Base-by-base conservation (phyloP, 2,113 vertebrate species). In the Pundamilia nyererei region DNA sequence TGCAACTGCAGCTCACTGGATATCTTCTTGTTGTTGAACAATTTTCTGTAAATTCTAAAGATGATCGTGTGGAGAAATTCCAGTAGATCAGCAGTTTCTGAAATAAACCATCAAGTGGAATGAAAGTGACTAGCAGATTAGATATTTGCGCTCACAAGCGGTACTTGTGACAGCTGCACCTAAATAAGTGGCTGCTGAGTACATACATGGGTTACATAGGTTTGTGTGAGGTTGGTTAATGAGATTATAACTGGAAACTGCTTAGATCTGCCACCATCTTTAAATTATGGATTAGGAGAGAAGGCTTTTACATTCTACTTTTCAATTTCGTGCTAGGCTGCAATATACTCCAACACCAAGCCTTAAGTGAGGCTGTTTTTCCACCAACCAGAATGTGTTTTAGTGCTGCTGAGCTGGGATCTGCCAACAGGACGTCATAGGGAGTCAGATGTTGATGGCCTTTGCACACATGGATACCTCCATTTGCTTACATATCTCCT, bases 301-400 rank as follows among this genome's bases (percentile, higher is more conserved):
- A 72, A 14, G 2, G 38, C 21, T 11, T 29, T 75, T 26, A 75
- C 24, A 12, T 47, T 75, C 40, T 47, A 47, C 14, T 17, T 26
- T 49, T 75, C 9, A 77, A 29, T 49, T 49, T 77, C 4, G 0
- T 0, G 2, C 3, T 11, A 15, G 21, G 13, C 15, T 77, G 24
- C 42, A 31, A 77, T 29, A 31, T 47, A 19, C 14, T 47, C 6
- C 15, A 75, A 47, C 70, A 19, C 21, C 40, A 47, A 47, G 26
- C 42, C 15, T 19, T 77, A 49, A 77, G 15, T 31, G 40, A 49
- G 24, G 15, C 10, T 31, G 42, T 17, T 49, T 47, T 77, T 0
- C 45, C 42, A 49, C 42, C 14, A 77, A 77, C 70, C 42, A 77
- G 24, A 47, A 31, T 77, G 42, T 49, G 17, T 19, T 77, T 77